Evolutionary conservation across 2,113 vertebrate genomes (phyloP).

Genomic region (Heterocephalus glaber): DNA sequence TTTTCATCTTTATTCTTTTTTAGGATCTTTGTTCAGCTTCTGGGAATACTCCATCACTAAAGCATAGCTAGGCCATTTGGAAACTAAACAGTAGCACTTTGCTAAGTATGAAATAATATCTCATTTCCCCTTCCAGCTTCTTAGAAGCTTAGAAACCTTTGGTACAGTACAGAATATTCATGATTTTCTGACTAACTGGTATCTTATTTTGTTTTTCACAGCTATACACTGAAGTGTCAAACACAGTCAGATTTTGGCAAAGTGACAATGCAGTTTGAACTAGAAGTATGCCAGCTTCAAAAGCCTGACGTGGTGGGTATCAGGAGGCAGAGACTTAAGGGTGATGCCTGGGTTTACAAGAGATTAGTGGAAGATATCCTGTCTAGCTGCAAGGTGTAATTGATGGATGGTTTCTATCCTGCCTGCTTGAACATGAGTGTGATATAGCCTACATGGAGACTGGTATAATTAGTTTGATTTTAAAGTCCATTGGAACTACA

Average conservation of each 20-base stretch:
- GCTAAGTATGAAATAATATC: conserved; percentile 52
- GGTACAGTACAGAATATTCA: conserved; percentile 44
- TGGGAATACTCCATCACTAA: conserved; percentile 49
- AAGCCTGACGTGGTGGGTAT: conserved; percentile 91
- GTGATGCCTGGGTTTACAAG: conserved; percentile 98
- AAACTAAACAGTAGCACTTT: conserved; percentile 48
- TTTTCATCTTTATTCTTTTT: conserved; percentile 52
- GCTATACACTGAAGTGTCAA: conserved; percentile 94
- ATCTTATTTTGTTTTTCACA: conserved; percentile 79
- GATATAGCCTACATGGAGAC: not conserved
- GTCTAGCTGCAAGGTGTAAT: conserved; percentile 88
- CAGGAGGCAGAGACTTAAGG: conserved; percentile 92
- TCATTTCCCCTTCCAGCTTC: conserved; percentile 55
- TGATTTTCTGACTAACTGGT: not conserved
- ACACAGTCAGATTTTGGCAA: conserved; percentile 93
- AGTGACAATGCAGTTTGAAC: conserved; percentile 93
- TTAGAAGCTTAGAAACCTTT: conserved; percentile 60
- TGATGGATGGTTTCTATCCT: not conserved
- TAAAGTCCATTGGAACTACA: conserved; percentile 21
- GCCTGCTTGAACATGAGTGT: not conserved
- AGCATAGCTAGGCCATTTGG: conserved; percentile 50
- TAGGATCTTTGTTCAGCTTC: conserved; percentile 52
- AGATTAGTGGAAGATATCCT: conserved; percentile 95
- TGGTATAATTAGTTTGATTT: not conserved
- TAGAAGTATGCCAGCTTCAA: conserved; percentile 94